phyloP scores from a whole-genome alignment of 53 echinoderm and acorn worm genomes.

The Stichopus horrens region DNA sequence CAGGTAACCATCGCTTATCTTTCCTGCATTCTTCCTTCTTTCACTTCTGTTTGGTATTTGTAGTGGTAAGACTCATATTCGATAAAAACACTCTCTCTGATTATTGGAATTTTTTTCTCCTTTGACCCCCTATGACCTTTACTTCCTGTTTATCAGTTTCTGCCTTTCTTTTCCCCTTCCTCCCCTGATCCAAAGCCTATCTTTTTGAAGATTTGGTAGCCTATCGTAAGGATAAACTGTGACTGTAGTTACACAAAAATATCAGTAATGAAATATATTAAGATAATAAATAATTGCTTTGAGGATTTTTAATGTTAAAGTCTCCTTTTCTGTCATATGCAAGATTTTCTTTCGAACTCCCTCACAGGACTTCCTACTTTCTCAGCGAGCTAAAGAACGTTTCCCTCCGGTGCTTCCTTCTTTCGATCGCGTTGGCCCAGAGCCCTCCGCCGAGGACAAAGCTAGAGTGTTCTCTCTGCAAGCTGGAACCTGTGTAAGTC shows the following conservation, averaged over 20 bases:
- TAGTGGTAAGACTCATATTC: too few relatives aligned
- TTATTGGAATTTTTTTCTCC: too few relatives aligned
- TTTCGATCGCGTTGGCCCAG: not conserved
- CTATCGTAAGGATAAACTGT: too few relatives aligned
- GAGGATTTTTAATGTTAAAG: not conserved
- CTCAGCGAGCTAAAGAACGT: not conserved
- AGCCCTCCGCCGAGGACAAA: not conserved
- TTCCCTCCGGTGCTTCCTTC: not conserved
- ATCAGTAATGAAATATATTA: not conserved
- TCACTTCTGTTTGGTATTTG: not conserved
- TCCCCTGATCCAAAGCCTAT: too few relatives aligned
- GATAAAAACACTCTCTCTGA: too few relatives aligned
- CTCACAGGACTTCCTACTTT: not conserved
- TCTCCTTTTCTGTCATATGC: not conserved
- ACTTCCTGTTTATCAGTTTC: too few relatives aligned
- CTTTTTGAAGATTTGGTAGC: too few relatives aligned
- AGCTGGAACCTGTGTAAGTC: constrained; percentile 19
- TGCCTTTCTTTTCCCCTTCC: too few relatives aligned
- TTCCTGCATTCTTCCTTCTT: not conserved
- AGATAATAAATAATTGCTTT: not conserved
- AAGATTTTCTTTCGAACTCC: not conserved
- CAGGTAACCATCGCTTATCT: not conserved
- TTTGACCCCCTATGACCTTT: too few relatives aligned
- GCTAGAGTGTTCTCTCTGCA: not conserved
- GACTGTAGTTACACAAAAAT: not conserved